A percentile compares a stretch with the other conserved stretches of the same genome.
phyloP scores from a whole-genome alignment of 1,140 invertebrate genomes.

The Euwallacea fornicatus region DNA sequence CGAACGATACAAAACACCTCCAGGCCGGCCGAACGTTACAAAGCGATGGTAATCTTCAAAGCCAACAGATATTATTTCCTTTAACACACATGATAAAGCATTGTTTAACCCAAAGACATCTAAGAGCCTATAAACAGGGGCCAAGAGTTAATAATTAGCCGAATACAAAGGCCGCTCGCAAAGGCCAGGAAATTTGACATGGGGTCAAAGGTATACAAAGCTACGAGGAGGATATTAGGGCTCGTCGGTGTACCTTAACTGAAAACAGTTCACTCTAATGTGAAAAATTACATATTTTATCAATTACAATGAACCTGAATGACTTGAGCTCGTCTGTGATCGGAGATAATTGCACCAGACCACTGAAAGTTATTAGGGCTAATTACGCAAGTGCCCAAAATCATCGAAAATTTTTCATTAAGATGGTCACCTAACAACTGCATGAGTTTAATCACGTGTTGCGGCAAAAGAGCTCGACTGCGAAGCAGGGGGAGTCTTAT shows the following conservation, averaged over 20 bases:
- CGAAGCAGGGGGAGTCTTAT: no score
- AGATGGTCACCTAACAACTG: no score
- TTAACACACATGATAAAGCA: conserved; percentile 35
- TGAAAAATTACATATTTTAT: no score
- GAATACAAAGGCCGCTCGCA: conserved; percentile 33
- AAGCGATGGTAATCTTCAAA: conserved; percentile 32
- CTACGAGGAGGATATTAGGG: neutral
- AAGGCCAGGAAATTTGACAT: conserved; percentile 40
- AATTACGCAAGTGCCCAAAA: no score
- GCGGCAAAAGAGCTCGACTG: no score
- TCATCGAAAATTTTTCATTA: no score
- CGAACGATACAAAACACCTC: conserved; percentile 12
- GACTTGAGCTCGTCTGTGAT: no score
- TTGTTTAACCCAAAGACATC: conserved; percentile 35
- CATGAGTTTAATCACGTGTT: no score
- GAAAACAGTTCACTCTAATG: no score
- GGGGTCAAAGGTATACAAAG: conserved; percentile 35
- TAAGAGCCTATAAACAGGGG: conserved; percentile 28
- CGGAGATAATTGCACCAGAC: no score
- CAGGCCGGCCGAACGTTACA: conserved; percentile 10
- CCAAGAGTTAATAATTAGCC: conserved; percentile 40
- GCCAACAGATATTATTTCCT: conserved; percentile 35
- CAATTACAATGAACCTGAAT: no score
- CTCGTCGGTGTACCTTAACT: neutral
- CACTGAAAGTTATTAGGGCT: no score